Conservation (phyloP, 1,140 invertebrate genomes). For the Drosophila nebulosa region DNA sequence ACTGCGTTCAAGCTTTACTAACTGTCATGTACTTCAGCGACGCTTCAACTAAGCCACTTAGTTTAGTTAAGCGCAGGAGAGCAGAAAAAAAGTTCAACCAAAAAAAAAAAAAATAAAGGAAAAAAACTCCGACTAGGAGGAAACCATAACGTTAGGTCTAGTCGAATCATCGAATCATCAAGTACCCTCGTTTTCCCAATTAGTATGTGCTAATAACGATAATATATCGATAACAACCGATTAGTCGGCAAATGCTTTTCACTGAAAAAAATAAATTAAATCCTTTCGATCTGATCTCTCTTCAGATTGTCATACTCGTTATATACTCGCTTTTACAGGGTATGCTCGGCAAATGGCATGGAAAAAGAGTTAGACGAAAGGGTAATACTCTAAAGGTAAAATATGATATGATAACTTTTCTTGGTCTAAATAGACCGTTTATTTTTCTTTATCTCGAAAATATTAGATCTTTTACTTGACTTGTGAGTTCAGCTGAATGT, state of each 20-base stretch:
- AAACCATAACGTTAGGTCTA: not conserved
- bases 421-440: too few relatives aligned
- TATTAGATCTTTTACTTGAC: not conserved
- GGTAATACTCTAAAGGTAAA: not conserved
- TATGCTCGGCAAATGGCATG: not conserved
- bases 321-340: not conserved
- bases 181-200: too few relatives aligned
- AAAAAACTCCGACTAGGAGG: not conserved
- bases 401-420: too few relatives aligned
- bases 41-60: constrained; percentile 62
- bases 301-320: too few relatives aligned
- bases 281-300: too few relatives aligned
- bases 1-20: constrained; percentile 31
- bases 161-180: not conserved
- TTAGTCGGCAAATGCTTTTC: too few relatives aligned
- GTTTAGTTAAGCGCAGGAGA: constrained; percentile 33
- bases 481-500: too few relatives aligned
- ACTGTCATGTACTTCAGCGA: constrained; percentile 52
- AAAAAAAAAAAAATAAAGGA: not conserved
- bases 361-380: not conserved
- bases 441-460: not conserved
- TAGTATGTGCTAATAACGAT: too few relatives aligned
- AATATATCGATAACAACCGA: too few relatives aligned
- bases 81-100: not conserved
- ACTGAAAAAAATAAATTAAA: too few relatives aligned